Base-by-base conservation (phyloP, 2,888 invertebrate species). In the Keiferia lycopersicella region DNA sequence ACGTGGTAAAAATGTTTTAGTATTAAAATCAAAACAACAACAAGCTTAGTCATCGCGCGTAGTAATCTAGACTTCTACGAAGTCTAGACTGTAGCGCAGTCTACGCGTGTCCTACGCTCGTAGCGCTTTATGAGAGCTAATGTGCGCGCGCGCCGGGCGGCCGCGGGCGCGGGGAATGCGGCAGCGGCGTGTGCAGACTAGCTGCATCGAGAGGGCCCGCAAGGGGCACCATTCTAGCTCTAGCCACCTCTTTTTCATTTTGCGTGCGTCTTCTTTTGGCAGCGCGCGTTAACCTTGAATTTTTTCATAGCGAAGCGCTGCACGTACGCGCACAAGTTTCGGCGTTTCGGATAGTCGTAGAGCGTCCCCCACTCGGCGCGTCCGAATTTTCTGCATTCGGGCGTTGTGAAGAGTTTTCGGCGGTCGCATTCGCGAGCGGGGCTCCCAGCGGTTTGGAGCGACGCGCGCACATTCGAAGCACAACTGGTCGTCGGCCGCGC, bases 231-330 rank as follows among this genome's bases (percentile, higher is more conserved):
- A 81, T 82, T 87, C 87, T 88, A 86, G 86, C 83, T 87, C 87
- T 88, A 86, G 86, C 87, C 86, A 83, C 88, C 88, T 86, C 89
- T 87, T 88, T 78, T 89, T 85, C 83, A 88, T 89, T 88, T 88
- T 86, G 91, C 87, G 88, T 88, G 88, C 87, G 91, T 91, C 91
- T 91, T 91, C 91, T 91, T 91, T 91, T 89, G 91, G 91, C 91
- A 90, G 81, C 90, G 89, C 88, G 88, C 84, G 86, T 86, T 91
- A 90, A 90, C 91, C 91, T 91, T 91, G 91, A 87, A 85, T 86
- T 91, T 91, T 87, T 87, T 87, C 89, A 89, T 88, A 89, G 87
- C 86, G 84, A 87, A 88, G 88, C 89, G 88, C 78, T 87, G 91
- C 91, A 91, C 89, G 91, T 91, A 90, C 87, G 76, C 88, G 86